A percentile compares a stretch with the other conserved stretches of the same genome.
These are phyloP conservation scores for Hyperopisus bebe DNA, from an alignment of 2,113 vertebrate genomes.

Conservation along the genomic window DNA sequence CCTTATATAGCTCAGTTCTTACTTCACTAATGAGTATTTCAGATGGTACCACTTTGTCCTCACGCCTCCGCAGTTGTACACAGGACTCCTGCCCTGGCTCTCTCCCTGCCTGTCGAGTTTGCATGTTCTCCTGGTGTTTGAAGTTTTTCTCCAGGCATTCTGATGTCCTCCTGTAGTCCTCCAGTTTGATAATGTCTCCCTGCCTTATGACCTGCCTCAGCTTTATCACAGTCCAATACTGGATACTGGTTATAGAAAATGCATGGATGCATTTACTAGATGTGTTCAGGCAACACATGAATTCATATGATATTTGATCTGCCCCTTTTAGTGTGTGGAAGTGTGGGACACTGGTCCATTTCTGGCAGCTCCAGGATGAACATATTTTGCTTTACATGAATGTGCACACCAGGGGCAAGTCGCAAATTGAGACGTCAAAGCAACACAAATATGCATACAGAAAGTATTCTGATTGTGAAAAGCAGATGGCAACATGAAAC, in stretches of 20 bases:
- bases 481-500: background rate
- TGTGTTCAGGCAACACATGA: background rate
- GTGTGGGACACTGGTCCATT: background rate
- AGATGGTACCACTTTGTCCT: background rate
- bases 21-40: background rate
- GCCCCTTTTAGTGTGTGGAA: background rate
- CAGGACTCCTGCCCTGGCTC: background rate
- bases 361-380: background rate
- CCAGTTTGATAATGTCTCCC: background rate
- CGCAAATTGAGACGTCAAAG: background rate
- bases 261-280: background rate
- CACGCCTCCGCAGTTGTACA: background rate
- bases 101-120: background rate
- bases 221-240: background rate
- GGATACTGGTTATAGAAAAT: background rate
- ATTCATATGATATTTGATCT: background rate
- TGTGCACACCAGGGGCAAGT: too few relatives aligned
- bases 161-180: background rate
- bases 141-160: background rate
- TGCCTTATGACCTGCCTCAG: too few relatives aligned
- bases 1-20: background rate
- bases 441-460: background rate
- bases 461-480: background rate
- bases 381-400: too few relatives aligned
- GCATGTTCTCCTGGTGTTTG: background rate